Conservation (phyloP, 2,797 vertebrate genomes). For the Pogonophryne albipinna region DNA sequence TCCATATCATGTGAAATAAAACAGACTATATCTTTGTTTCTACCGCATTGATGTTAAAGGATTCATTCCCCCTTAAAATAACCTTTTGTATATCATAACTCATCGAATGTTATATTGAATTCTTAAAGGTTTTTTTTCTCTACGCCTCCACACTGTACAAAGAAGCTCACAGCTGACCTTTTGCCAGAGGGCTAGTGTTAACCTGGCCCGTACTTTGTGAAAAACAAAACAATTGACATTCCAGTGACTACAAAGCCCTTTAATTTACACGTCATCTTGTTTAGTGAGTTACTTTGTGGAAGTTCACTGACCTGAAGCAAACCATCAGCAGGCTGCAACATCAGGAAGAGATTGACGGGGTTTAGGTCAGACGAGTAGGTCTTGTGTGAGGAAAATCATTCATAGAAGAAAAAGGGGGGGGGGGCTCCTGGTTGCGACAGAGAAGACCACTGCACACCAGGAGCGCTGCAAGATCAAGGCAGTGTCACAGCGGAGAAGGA, state of each 20-base stretch:
- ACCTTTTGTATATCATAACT: too few species aligned
- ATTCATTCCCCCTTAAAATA: too few species aligned
- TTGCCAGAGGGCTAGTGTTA: constrained; percentile 14
- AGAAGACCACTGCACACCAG: constrained; percentile 27
- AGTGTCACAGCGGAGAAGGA: constrained; percentile 22
- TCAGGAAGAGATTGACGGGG: constrained; percentile 31
- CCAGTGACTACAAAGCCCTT: constrained; percentile 18
- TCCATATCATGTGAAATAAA: not conserved
- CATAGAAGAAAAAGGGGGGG: constrained; percentile 24
- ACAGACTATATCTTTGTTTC: not conserved
- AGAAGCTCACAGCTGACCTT: constrained; percentile 2
- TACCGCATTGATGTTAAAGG: not conserved
- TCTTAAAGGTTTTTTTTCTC: too few species aligned
- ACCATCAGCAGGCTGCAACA: constrained; percentile 12
- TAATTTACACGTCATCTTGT: constrained; percentile 10
- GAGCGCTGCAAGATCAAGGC: constrained; percentile 54
- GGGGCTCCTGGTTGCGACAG: constrained; percentile 1
- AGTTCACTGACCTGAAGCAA: constrained; percentile 49
- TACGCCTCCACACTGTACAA: too few species aligned
- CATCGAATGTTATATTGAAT: too few species aligned
- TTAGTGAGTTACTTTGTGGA: constrained; percentile 19
- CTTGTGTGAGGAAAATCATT: constrained; percentile 22
- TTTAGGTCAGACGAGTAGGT: constrained; percentile 31
- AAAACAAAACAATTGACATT: constrained; percentile 29
- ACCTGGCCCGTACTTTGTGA: not conserved